These are phyloP conservation scores for Ostrea denselamellosa DNA, from an alignment of 1,140 invertebrate genomes.

Conservation along the genomic window DNA sequence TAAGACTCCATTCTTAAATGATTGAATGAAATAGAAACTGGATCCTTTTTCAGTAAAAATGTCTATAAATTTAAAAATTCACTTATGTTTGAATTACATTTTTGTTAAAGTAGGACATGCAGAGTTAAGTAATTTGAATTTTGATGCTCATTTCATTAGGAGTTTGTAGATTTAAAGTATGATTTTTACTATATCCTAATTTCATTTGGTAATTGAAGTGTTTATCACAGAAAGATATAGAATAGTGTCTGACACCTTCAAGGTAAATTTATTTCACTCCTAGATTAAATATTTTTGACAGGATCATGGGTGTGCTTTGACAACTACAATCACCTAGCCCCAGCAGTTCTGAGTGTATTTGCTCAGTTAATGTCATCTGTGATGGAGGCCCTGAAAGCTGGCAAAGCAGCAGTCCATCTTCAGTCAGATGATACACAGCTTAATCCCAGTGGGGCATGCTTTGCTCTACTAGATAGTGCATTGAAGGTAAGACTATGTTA, in stretches of 20 bases:
- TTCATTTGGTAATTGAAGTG: not conserved
- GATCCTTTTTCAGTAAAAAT: too few relatives aligned
- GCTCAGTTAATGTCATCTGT: conserved; percentile 73
- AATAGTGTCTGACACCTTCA: not conserved
- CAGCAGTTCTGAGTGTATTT: conserved; percentile 72
- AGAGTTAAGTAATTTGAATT: too few relatives aligned
- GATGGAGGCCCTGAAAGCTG: conserved; percentile 67
- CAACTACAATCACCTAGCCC: conserved; percentile 67
- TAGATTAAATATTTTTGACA: conserved; percentile 43
- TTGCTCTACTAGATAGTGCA: conserved; percentile 65
- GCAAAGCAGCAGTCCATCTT: conserved; percentile 70
- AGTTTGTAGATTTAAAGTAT: too few relatives aligned
- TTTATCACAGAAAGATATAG: not conserved
- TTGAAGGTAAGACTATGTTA: conserved; percentile 47
- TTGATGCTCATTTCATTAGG: too few relatives aligned
- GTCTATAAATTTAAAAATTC: too few relatives aligned
- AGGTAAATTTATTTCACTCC: conserved; percentile 5
- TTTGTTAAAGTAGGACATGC: too few relatives aligned
- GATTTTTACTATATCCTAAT: not conserved
- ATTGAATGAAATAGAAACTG: too few relatives aligned
- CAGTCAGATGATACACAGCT: conserved; percentile 73
- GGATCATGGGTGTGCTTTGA: conserved; percentile 77
- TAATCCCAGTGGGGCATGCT: conserved; percentile 65
- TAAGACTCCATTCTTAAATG: too few relatives aligned
- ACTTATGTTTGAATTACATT: too few relatives aligned